Percentiles rank a stretch among this genome's conserved stretches.
Conservation (phyloP, 2,113 vertebrate genomes). For the Phocoena phocoena region DNA sequence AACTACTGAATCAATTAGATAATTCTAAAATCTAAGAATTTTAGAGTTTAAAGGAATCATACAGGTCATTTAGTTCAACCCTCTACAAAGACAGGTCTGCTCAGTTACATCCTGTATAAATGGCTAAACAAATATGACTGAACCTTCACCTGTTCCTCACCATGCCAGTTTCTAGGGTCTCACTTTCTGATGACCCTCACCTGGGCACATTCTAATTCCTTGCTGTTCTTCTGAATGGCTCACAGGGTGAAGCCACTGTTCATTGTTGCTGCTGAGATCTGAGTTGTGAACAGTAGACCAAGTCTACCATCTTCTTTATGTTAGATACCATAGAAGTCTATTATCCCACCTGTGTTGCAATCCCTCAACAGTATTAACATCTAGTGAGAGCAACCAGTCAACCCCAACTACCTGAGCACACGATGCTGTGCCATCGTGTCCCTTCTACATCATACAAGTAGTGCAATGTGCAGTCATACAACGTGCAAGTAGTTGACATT, state of each 20-base stretch:
- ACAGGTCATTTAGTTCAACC: neutral
- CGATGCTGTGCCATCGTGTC: fast-evolving
- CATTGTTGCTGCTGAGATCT: neutral
- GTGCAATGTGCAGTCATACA: too few species aligned
- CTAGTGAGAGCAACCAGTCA: neutral
- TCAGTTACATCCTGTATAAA: neutral
- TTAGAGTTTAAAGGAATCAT: neutral
- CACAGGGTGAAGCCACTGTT: neutral
- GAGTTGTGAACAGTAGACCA: neutral
- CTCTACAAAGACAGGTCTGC: neutral
- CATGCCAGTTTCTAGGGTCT: neutral
- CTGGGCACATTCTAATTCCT: neutral
- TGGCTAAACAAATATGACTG: neutral
- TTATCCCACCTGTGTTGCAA: too few species aligned
- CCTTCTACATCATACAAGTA: fast-evolving
- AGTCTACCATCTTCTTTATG: neutral
- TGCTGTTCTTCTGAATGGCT: neutral
- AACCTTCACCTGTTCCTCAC: neutral
- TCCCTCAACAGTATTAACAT: neutral
- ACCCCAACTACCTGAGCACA: fast-evolving
- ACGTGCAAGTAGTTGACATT: neutral
- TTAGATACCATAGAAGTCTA: neutral
- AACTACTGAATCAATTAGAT: neutral
- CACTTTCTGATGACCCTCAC: neutral
- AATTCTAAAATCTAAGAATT: neutral